Percentiles rank a stretch among this genome's conserved stretches.
These are phyloP conservation scores for Ophioninae sp. DNA, from an alignment of 2,888 invertebrate species.

Conservation along the genomic window DNA sequence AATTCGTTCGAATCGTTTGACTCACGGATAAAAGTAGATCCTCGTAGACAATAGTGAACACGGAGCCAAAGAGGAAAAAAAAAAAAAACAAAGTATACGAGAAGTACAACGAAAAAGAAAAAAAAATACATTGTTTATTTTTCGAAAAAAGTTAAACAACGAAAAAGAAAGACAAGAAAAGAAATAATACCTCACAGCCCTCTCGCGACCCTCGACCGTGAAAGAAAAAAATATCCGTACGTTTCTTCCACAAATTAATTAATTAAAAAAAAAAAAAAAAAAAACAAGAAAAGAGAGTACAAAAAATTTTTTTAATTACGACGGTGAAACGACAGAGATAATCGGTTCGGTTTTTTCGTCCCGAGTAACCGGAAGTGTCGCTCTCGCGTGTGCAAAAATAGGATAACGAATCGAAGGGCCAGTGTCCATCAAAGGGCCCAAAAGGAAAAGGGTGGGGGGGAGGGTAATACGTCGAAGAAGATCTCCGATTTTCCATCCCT, in stretches of 20 bases:
- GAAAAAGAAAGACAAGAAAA: background rate
- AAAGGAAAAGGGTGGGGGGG: slow-evolving; percentile 1
- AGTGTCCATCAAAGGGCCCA: background rate
- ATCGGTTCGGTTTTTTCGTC: background rate
- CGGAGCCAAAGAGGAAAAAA: background rate
- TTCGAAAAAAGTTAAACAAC: background rate
- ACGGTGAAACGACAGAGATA: background rate
- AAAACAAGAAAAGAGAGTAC: slow-evolving; percentile 1
- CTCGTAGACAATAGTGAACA: slow-evolving; percentile 14
- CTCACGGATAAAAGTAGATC: slow-evolving; percentile 30
- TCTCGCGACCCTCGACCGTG: background rate
- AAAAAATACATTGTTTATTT: too few relatives aligned
- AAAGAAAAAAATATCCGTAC: background rate
- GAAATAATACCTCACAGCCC: background rate
- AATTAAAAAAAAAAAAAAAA: slow-evolving; percentile 4
- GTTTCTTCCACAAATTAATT: background rate
- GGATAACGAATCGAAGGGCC: slow-evolving; percentile 6
- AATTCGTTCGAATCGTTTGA: too few relatives aligned
- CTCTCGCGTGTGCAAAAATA: slow-evolving; percentile 49
- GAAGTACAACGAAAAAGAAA: slow-evolving; percentile 19
- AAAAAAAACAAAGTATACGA: background rate
- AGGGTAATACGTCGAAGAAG: slow-evolving; percentile 30
- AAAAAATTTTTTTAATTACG: background rate
- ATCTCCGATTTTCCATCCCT: slow-evolving; percentile 5
- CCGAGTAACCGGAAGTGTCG: slow-evolving; percentile 49